Evolutionary conservation across 1,140 invertebrate genomes (phyloP), one percentile per base, ranked within the genome.

Genomic region (Macrotrachela quadricornifera): DNA sequence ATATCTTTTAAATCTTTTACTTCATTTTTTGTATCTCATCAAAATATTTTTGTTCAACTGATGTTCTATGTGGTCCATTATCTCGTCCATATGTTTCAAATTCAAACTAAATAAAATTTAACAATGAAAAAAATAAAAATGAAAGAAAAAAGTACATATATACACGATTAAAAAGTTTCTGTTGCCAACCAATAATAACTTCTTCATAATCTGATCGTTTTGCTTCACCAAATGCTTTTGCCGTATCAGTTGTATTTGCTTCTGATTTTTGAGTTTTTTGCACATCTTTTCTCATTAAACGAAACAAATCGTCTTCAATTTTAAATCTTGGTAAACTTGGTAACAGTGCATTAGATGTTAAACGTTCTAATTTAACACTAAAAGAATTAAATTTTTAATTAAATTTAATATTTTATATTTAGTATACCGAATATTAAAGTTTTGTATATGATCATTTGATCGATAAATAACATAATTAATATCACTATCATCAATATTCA

Each of bases 181-280:
- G 15, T 48, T 53, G 51, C 51, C 51, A 53, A 43, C 38, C 46
- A 16, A 53, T 44, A 15, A 53, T 46, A 6, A n/a, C 17, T 47
- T 47, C 51, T 48, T 53, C 51, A 39, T 16, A 41, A 12, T 47
- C 42, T 15, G 51, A 30, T 14, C 40, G n/a, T 15, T 42, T 14
- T 38, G 17, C 45, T 10, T 16, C 9, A 14, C 40, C 11, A 30
- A 38, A 14, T 45, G n/a, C 44, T 46, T 40, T 46, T 38, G 46
- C 44, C 12, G 40, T 21, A n/a, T 16, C 45, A n/a, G 40, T 41
- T 46, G 41, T 44, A 40, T 16, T 53, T 4, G 30, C 37, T 39
- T 53, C 38, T 46, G 10, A 40, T 13, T 53, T 36, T 6, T 42
- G 21, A 36, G 16, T 18, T 10, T 15, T 48, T 13, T 12, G 17